Percentiles rank a stretch among this genome's conserved stretches.
Evolutionary conservation across 2,113 vertebrate genomes (phyloP).

Genomic region (Hydrochoerus hydrochaeris): DNA sequence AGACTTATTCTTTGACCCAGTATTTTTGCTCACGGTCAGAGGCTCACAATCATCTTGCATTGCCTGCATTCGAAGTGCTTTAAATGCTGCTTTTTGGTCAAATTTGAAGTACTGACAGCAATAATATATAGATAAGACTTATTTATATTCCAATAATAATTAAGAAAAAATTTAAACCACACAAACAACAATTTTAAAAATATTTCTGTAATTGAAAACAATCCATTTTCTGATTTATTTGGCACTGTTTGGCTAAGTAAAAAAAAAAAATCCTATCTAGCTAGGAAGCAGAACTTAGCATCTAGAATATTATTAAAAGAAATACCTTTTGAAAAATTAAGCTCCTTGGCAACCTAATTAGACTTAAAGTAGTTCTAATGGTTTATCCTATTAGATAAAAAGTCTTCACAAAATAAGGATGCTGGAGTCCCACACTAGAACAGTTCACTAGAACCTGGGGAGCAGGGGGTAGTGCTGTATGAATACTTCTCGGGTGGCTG

Average conservation of each 20-base stretch:
- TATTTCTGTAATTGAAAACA: neutral
- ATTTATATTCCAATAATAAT: neutral
- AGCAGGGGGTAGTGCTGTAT: neutral
- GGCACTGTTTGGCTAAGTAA: neutral
- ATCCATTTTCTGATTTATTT: neutral
- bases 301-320: neutral
- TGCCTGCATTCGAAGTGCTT: neutral
- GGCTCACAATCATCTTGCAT: neutral
- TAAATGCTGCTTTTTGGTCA: neutral
- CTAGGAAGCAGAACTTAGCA: neutral
- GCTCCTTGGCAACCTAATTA: neutral
- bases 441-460: neutral
- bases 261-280: neutral
- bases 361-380: neutral
- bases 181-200: neutral
- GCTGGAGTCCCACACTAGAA: neutral
- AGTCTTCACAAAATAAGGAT: neutral
- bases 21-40: neutral
- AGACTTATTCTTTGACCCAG: neutral
- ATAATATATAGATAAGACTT: neutral
- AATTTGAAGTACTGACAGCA: neutral
- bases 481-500: neutral
- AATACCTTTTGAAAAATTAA: neutral
- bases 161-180: slow-evolving; percentile 16
- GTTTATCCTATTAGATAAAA: neutral